These are phyloP conservation scores for Bombus turneri DNA, from an alignment of 1,140 invertebrate genomes.

Conservation along the genomic window DNA sequence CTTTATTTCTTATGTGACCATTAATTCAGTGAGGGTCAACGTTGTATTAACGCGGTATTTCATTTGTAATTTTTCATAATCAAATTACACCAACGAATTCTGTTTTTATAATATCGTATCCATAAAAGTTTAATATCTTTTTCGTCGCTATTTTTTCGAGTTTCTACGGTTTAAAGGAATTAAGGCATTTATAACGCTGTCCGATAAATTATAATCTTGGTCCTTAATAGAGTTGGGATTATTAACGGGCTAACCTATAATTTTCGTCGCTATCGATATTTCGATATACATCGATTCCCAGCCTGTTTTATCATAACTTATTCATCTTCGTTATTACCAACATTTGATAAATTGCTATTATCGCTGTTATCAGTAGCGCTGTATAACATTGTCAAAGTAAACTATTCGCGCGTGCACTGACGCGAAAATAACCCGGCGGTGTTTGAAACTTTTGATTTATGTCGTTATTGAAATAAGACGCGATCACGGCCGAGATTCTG, in stretches of 20 bases:
- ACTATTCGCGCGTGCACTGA: not conserved
- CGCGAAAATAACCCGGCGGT: conserved; percentile 6
- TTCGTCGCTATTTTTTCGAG: not conserved
- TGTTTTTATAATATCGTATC: not conserved
- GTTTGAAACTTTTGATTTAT: conserved; percentile 30
- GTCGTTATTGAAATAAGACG: not conserved
- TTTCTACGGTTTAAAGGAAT: not conserved
- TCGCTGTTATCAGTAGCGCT: not conserved
- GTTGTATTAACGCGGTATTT: not conserved
- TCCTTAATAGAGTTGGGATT: too few species aligned
- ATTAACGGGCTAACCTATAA: not conserved
- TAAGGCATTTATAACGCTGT: not conserved
- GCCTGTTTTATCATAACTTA: not conserved
- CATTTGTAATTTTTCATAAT: not conserved
- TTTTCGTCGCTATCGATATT: not conserved
- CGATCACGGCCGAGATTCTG: not conserved
- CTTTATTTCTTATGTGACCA: not conserved
- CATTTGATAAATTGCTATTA: not conserved
- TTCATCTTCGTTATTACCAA: not conserved
- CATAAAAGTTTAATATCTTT: not conserved
- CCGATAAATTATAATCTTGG: not conserved
- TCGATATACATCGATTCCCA: not conserved
- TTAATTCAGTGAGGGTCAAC: not conserved
- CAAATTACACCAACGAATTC: not conserved
- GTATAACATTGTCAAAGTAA: conserved; percentile 4